These are phyloP conservation scores for Gasteruption jaculator DNA, from an alignment of 2,888 invertebrate species.

Conservation along the genomic window DNA sequence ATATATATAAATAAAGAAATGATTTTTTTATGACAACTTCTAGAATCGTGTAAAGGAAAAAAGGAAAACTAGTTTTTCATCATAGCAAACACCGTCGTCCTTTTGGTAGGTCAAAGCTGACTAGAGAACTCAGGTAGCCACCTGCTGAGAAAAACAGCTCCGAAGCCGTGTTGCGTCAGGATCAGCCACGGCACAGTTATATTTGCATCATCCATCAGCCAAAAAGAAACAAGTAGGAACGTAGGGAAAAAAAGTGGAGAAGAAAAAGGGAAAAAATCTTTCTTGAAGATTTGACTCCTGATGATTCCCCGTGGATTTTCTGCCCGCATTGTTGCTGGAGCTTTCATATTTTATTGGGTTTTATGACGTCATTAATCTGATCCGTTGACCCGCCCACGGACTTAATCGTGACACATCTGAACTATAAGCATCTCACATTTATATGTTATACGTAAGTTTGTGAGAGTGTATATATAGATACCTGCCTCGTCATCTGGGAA, in stretches of 20 bases:
- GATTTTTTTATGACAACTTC: too few species aligned
- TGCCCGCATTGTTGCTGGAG: constrained; percentile 44
- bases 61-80: too few species aligned
- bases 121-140: too few species aligned
- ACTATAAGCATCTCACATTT: too few species aligned
- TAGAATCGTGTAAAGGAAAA: too few species aligned
- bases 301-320: constrained; percentile 36
- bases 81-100: too few species aligned
- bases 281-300: constrained; percentile 15
- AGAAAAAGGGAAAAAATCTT: constrained; percentile 11
- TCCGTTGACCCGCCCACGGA: constrained; percentile 43
- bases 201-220: constrained; percentile 50
- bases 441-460: too few species aligned
- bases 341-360: constrained; percentile 51
- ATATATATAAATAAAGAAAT: too few species aligned
- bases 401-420: constrained; percentile 42
- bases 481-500: too few species aligned
- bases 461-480: too few species aligned
- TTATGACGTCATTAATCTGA: constrained; percentile 52
- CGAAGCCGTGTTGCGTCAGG: constrained; percentile 37
- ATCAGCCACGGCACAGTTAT: constrained; percentile 37
- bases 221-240: constrained; percentile 20
- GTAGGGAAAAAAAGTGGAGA: constrained; percentile 17
- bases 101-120: too few species aligned
- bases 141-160: constrained; percentile 47